A percentile compares a stretch with the other conserved stretches of the same genome.
Evolutionary conservation across 2,797 vertebrate genomes (phyloP).

Genomic region (Crax fasciolata): DNA sequence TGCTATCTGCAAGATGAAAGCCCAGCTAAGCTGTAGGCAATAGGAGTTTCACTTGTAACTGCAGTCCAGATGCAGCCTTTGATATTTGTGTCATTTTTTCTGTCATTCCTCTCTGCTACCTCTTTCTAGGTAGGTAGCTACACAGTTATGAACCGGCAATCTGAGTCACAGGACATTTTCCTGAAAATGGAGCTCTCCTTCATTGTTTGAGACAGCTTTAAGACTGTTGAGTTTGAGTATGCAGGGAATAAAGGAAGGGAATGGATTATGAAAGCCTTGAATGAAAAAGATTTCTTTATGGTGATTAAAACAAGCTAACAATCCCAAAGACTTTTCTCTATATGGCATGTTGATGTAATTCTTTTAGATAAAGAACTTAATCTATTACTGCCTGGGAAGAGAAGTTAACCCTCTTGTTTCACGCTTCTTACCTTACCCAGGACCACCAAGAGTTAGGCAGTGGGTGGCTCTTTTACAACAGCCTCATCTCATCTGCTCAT

Average conservation of each 20-base stretch:
- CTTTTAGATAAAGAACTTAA: neutral
- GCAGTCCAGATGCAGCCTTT: neutral
- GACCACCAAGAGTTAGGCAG: neutral
- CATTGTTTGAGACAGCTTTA: neutral
- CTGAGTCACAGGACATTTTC: neutral
- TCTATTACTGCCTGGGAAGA: neutral
- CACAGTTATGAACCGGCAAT: neutral
- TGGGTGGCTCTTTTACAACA: neutral
- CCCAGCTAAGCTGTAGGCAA: neutral
- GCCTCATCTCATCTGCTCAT: neutral
- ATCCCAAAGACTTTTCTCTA: neutral
- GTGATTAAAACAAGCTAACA: neutral
- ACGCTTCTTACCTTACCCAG: neutral
- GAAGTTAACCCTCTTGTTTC: neutral
- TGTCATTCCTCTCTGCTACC: accelerated
- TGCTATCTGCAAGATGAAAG: neutral
- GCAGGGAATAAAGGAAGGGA: neutral
- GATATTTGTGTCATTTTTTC: neutral
- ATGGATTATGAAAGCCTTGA: neutral
- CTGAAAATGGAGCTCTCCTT: neutral
- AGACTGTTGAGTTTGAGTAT: neutral
- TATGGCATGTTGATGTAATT: neutral
- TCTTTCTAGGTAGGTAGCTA: neutral
- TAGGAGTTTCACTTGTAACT: neutral
- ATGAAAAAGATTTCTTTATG: neutral